phyloP scores from a whole-genome alignment of 1,140 invertebrate species.

The Dufourea novaeangliae region DNA sequence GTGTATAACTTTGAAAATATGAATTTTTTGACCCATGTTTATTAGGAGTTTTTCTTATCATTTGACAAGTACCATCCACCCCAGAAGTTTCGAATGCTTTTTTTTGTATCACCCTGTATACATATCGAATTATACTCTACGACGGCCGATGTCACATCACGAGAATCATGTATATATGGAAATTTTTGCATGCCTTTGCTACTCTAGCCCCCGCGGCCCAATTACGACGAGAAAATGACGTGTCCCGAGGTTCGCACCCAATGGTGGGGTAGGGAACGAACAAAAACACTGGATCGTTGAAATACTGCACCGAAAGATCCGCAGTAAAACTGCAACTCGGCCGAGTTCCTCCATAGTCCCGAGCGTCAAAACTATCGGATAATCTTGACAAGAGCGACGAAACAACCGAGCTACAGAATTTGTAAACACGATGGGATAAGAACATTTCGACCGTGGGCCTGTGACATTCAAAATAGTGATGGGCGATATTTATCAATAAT shows the following conservation, averaged over 20 bases:
- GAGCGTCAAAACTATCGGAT: neutral
- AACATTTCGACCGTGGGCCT: neutral
- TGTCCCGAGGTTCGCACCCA: neutral
- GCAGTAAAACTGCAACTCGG: slow-evolving; percentile 36
- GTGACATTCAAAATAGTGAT: slow-evolving; percentile 8
- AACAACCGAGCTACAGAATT: neutral
- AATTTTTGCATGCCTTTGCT: neutral
- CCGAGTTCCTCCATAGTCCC: slow-evolving; percentile 41
- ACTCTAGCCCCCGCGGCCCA: neutral
- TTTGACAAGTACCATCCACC: too few species aligned
- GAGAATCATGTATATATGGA: too few species aligned
- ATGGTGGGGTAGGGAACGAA: neutral
- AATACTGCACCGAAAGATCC: slow-evolving; percentile 49
- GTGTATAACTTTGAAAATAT: too few species aligned
- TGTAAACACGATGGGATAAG: slow-evolving; percentile 32
- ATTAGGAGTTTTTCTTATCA: too few species aligned
- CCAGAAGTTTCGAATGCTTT: too few species aligned
- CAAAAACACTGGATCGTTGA: neutral
- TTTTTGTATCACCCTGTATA: too few species aligned
- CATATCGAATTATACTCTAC: too few species aligned
- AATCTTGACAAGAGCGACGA: neutral
- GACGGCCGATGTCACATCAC: too few species aligned
- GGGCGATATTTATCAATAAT: too few species aligned
- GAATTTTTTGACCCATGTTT: too few species aligned
- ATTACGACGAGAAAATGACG: slow-evolving; percentile 9